A percentile compares a stretch with the other conserved stretches of the same genome.
Conservation (phyloP, 2,888 invertebrate species). For the Chymomyza fuscimana region DNA sequence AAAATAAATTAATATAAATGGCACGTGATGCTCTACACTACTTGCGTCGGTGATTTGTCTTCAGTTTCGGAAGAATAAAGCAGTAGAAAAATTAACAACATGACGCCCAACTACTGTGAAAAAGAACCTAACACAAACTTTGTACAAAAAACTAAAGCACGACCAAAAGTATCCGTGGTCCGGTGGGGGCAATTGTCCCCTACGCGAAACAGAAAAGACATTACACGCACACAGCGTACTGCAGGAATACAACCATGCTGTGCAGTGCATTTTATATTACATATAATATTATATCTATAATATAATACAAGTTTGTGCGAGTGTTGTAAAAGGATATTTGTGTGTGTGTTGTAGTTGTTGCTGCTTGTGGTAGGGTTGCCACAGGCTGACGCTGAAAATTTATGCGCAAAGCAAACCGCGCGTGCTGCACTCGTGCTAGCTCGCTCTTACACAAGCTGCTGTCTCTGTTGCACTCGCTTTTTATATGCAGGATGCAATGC, state of each 20-base stretch:
- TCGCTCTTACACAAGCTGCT: neutral
- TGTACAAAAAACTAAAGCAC: too few species aligned
- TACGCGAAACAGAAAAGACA: too few species aligned
- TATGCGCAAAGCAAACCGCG: constrained; percentile 2
- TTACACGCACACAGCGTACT: too few species aligned
- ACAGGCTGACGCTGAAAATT: neutral
- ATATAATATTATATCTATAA: neutral
- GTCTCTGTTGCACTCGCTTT: neutral
- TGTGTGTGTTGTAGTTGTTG: neutral
- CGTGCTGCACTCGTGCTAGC: constrained; percentile 34
- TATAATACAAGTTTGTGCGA: neutral
- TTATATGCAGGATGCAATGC: constrained; percentile 42
- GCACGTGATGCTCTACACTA: too few species aligned
- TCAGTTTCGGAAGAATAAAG: too few species aligned
- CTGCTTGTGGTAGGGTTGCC: neutral
- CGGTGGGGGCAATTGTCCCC: too few species aligned
- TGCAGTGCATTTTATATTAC: neutral
- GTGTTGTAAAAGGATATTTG: neutral
- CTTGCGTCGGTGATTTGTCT: too few species aligned
- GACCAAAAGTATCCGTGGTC: too few species aligned
- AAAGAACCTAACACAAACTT: too few species aligned
- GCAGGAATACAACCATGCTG: neutral
- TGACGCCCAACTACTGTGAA: too few species aligned
- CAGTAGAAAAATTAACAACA: too few species aligned
- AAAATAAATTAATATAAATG: too few species aligned